Base-by-base conservation (phyloP, 2,797 vertebrate genomes). In the Myioborus melanocephalus region DNA sequence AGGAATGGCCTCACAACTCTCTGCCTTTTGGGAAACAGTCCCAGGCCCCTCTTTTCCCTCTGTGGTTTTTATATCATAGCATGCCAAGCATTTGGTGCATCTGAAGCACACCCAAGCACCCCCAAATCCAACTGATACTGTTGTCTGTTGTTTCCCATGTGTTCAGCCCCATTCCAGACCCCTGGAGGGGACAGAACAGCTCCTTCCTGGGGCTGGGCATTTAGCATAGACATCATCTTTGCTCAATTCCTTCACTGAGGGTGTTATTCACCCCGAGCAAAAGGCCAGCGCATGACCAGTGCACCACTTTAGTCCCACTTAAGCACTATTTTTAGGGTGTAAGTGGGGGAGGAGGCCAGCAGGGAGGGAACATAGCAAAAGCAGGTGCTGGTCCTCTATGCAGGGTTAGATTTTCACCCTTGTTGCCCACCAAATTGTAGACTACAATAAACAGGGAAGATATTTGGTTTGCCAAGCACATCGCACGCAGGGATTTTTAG, bases 241-340 rank as follows among this genome's bases (percentile, higher is more conserved):
- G 21, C 83, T 92, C 77, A 24, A 0, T 69, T 93, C 65, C 78
- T 95, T 91, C 7, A 1, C 53, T 34, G 61, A 81, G 79, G 65
- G 69, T 55, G 57, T 94, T 87, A 79, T 10, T 89, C 68, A 46
- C 61, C 83, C 89, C 1, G 9, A 86, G 93, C 72, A 56, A 89
- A 93, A 95, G 95, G 92, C 94, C 91, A 93, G 71, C 94, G 78
- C 92, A 72, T 94, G 94, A 96, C 91, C 78, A 57, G 75, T 4
- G 46, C 82, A 44, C 94, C 79, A 88, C 95, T 94, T 95, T 43
- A 93, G 94, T 81, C 61, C 92, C 92, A 91, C 94, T 96, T 96
- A 26, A 91, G 79, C 39, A 72, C 94, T 96, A 95, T 97, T 96
- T 96, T 96, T 96, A 93, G 93, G 83, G 68, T 80, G 46, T 91